Conservation (phyloP, 2,113 vertebrate species). For the Neofelis nebulosa region DNA sequence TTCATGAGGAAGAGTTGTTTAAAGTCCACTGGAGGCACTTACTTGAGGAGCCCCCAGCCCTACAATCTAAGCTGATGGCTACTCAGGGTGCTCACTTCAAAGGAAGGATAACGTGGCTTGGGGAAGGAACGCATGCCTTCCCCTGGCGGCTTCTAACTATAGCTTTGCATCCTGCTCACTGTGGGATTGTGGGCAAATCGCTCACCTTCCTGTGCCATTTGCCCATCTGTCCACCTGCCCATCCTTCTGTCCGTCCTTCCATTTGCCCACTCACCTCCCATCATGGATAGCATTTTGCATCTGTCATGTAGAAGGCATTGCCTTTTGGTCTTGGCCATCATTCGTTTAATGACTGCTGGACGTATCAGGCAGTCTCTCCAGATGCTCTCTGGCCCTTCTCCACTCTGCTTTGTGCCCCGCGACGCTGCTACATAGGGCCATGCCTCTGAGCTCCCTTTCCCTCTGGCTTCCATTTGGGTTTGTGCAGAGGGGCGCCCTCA, state of each 20-base stretch:
- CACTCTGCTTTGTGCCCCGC: neutral
- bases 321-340: neutral
- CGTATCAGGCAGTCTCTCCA: neutral
- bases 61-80: neutral
- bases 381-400: too few relatives aligned
- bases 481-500: neutral
- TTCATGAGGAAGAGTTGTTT: neutral
- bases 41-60: neutral
- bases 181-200: too few relatives aligned
- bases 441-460: neutral
- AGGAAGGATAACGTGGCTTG: neutral
- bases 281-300: neutral
- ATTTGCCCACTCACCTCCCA: neutral
- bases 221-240: neutral
- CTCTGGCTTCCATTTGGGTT: neutral
- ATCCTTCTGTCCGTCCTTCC: neutral
- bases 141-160: rapidly evolving
- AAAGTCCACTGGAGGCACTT: neutral
- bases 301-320: neutral
- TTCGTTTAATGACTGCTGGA: neutral
- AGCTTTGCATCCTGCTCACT: neutral
- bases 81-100: neutral
- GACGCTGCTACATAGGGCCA: rapidly evolving
- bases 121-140: neutral
- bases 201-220: neutral